These are phyloP conservation scores for Pantala flavescens DNA, from an alignment of 1,140 invertebrate genomes.

Conservation along the genomic window DNA sequence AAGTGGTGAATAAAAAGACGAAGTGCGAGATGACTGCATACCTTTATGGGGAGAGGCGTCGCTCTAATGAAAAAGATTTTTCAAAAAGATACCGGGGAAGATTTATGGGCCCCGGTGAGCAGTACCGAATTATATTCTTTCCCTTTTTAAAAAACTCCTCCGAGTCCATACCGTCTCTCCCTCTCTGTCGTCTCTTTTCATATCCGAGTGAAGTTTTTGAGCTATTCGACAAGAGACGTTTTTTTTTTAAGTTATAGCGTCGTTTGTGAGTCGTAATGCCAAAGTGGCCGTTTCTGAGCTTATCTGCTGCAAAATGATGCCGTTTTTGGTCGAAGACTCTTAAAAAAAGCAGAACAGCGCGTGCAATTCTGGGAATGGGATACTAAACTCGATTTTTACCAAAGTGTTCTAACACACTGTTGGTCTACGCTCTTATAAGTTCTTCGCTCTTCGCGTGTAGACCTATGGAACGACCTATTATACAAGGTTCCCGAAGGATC, in stretches of 20 bases:
- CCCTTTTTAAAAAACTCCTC: neutral
- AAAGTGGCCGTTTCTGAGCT: neutral
- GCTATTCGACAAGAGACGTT: neutral
- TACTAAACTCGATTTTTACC: neutral
- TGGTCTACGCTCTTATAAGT: no score
- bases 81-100: neutral
- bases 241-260: neutral
- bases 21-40: neutral
- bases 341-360: neutral
- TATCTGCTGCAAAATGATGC: neutral
- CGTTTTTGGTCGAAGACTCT: neutral
- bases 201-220: neutral
- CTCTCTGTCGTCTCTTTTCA: neutral
- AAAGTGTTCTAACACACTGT: neutral
- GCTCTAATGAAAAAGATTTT: neutral
- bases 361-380: neutral
- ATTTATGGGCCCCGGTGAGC: neutral
- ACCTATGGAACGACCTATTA: no score
- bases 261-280: neutral
- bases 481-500: no score
- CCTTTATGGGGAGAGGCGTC: neutral
- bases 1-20: neutral
- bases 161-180: neutral
- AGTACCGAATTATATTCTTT: neutral
- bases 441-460: no score